Percentiles rank a stretch among this genome's conserved stretches.
phyloP scores from a whole-genome alignment of 2,113 vertebrate species.

The Mus spicilegus region DNA sequence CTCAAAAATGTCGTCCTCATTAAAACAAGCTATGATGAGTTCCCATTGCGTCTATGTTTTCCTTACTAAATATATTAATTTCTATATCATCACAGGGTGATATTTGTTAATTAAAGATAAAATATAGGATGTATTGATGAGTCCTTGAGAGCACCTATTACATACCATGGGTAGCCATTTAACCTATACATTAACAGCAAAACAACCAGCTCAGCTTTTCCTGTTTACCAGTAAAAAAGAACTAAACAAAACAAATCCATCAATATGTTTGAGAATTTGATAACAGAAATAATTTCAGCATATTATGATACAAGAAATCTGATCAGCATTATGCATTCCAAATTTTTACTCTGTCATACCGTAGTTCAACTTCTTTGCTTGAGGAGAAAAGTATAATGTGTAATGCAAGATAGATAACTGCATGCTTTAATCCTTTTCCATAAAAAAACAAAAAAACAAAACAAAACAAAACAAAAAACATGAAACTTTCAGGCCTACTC shows the following conservation, averaged over 20 bases:
- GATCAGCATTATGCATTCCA: neutral
- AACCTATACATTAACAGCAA: neutral
- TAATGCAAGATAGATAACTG: neutral
- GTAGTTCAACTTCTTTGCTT: neutral
- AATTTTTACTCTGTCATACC: neutral
- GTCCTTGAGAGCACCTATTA: neutral
- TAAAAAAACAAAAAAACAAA: neutral
- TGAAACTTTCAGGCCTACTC: neutral
- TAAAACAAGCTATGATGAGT: neutral
- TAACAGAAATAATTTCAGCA: neutral
- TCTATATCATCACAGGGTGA: neutral
- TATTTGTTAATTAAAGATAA: conserved; percentile 1
- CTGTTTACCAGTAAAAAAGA: neutral
- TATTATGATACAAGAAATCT: neutral
- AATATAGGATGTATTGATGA: neutral
- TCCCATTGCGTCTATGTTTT: neutral
- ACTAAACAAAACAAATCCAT: neutral
- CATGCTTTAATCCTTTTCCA: neutral
- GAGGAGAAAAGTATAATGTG: neutral
- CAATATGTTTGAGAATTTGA: neutral
- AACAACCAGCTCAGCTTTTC: neutral
- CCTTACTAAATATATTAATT: neutral
- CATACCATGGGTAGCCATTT: neutral
- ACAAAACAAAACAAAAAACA: neutral
- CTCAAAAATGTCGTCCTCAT: neutral